Conservation (phyloP, 2,888 invertebrate species). For the Machimus atricapillus region DNA sequence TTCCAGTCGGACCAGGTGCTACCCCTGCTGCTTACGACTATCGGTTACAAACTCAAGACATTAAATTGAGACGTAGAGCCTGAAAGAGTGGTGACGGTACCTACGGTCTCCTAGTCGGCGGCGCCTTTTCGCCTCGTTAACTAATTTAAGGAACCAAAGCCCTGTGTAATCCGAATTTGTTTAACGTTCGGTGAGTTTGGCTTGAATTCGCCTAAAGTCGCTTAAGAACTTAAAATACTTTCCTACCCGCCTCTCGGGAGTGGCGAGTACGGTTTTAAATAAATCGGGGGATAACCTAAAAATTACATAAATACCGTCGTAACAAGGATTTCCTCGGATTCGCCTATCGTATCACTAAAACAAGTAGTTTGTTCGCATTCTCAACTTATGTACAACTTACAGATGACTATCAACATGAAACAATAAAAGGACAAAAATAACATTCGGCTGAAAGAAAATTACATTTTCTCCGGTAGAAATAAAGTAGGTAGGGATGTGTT, state of each 20-base stretch:
- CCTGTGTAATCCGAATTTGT: conserved; percentile 55
- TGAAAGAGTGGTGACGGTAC: background rate
- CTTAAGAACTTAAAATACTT: background rate
- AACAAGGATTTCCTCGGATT: background rate
- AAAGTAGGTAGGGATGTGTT: background rate
- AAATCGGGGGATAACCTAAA: background rate
- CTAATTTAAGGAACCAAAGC: conserved; percentile 51
- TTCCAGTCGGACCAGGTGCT: background rate
- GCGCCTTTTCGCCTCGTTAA: conserved; percentile 18
- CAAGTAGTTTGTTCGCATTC: conserved; percentile 1
- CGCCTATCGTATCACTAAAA: conserved; percentile 26
- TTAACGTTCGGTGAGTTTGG: conserved; percentile 43
- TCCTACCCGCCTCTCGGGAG: background rate
- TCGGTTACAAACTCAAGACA: background rate
- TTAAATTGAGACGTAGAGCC: background rate
- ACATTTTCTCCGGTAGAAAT: background rate
- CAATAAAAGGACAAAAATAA: conserved; percentile 24
- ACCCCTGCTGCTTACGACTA: background rate
- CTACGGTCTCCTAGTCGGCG: background rate
- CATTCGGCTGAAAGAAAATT: conserved; percentile 7
- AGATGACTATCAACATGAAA: conserved; percentile 16
- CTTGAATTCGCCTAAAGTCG: conserved; percentile 6
- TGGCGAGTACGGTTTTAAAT: background rate
- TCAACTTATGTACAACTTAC: conserved; percentile 19
- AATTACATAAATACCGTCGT: conserved; percentile 13